Conservation (phyloP, 1,140 invertebrate genomes). For the Camponotus floridanus region DNA sequence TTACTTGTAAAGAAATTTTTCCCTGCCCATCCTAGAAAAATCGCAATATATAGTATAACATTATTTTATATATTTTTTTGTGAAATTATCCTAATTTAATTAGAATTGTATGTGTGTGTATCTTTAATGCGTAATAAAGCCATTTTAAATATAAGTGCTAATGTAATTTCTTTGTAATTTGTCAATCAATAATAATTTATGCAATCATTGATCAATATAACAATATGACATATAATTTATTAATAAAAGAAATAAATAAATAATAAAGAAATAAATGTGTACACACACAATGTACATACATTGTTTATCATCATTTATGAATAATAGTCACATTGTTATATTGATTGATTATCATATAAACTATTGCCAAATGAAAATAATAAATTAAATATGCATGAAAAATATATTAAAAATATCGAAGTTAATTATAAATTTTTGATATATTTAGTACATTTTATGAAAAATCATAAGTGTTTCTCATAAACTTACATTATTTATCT, state of each 20-base stretch:
- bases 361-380: too few relatives aligned
- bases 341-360: too few relatives aligned
- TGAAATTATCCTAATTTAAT: slow-evolving; percentile 7
- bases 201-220: too few relatives aligned
- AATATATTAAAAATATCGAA: background rate
- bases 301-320: background rate
- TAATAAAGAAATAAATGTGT: background rate
- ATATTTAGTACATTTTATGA: background rate
- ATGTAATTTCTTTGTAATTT: too few relatives aligned
- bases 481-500: background rate
- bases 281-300: background rate
- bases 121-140: background rate
- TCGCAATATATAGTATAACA: background rate
- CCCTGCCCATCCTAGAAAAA: background rate
- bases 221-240: background rate
- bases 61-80: background rate
- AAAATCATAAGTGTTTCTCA: background rate
- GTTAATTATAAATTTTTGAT: background rate
- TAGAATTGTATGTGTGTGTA: background rate
- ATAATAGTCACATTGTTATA: background rate
- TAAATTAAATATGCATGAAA: background rate
- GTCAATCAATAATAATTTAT: too few relatives aligned
- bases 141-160: too few relatives aligned
- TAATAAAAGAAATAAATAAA: background rate
- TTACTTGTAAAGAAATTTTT: slow-evolving; percentile 11